Evolutionary conservation across 2,113 vertebrate species (phyloP).

Genomic region (Ivindomyrus marchei): DNA sequence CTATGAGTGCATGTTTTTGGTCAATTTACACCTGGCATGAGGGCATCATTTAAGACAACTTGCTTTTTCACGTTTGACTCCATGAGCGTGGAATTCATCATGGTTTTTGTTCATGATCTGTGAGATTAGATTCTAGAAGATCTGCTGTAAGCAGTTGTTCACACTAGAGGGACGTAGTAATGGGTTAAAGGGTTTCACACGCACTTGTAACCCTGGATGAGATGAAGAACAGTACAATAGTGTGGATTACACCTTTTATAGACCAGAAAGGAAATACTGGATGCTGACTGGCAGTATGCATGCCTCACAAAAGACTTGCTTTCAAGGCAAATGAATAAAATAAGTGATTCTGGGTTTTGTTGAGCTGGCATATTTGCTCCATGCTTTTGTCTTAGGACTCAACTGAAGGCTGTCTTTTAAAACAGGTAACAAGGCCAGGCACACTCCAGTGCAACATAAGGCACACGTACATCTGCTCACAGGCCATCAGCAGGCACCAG

Average conservation of each 20-base stretch:
- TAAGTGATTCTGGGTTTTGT: conserved; percentile 6
- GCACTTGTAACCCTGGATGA: conserved; percentile 15
- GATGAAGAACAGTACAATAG: not conserved
- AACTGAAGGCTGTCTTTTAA: not conserved
- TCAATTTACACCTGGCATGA: not conserved
- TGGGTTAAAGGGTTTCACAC: not conserved
- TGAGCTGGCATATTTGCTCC: not conserved
- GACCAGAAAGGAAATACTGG: not conserved
- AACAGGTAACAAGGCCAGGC: not conserved
- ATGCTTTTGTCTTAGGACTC: not conserved
- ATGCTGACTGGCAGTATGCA: not conserved
- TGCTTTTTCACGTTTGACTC: not conserved
- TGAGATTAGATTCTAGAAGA: not conserved
- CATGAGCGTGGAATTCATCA: not conserved
- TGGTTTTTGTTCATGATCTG: not conserved
- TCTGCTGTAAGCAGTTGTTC: not conserved
- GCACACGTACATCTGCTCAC: not conserved
- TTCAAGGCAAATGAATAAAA: not conserved
- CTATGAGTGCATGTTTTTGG: not conserved
- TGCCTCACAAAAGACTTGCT: not conserved
- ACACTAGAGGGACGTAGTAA: not conserved
- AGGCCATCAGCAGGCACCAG: not conserved
- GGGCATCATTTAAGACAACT: not conserved
- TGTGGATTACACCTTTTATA: conserved; percentile 13
- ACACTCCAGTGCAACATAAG: not conserved